These are phyloP conservation scores for Gouania willdenowi DNA, from an alignment of 2,797 vertebrate genomes.

Conservation along the genomic window DNA sequence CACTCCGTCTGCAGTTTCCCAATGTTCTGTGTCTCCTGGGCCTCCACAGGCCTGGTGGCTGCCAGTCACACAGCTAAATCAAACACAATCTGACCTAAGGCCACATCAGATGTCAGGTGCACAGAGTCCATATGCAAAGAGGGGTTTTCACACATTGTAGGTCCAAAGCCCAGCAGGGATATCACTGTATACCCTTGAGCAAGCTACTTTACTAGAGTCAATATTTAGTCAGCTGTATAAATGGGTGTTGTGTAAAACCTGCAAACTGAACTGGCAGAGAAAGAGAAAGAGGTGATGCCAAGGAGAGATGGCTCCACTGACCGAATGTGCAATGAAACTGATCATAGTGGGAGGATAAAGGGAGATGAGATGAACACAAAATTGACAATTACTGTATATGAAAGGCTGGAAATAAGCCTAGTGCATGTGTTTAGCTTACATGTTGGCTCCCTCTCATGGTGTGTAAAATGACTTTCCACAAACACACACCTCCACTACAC, in stretches of 20 bases:
- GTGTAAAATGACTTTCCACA: neutral
- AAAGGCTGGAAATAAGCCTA: too few species aligned
- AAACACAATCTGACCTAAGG: neutral
- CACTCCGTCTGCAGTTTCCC: too few species aligned
- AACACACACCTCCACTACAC: constrained; percentile 48
- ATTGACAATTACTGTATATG: too few species aligned
- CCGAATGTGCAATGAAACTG: neutral
- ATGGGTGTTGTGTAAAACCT: constrained; percentile 59
- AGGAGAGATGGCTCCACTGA: constrained; percentile 19
- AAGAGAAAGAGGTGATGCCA: constrained; percentile 28
- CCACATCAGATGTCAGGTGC: constrained; percentile 45
- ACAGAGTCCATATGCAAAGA: constrained; percentile 48
- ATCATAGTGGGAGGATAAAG: too few species aligned
- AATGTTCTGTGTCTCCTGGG: neutral
- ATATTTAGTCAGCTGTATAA: constrained; percentile 73
- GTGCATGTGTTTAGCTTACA: constrained; percentile 4
- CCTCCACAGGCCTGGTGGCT: neutral
- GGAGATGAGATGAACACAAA: too few species aligned
- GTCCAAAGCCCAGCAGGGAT: constrained; percentile 51
- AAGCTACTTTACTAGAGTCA: constrained; percentile 62
- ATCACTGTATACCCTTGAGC: constrained; percentile 59
- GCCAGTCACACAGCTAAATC: constrained; percentile 15
- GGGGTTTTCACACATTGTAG: constrained; percentile 49
- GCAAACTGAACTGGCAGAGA: constrained; percentile 38
- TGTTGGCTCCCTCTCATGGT: constrained; percentile 42